Conservation (phyloP, 1,140 invertebrate genomes). For the Bicyclus anynana region DNA sequence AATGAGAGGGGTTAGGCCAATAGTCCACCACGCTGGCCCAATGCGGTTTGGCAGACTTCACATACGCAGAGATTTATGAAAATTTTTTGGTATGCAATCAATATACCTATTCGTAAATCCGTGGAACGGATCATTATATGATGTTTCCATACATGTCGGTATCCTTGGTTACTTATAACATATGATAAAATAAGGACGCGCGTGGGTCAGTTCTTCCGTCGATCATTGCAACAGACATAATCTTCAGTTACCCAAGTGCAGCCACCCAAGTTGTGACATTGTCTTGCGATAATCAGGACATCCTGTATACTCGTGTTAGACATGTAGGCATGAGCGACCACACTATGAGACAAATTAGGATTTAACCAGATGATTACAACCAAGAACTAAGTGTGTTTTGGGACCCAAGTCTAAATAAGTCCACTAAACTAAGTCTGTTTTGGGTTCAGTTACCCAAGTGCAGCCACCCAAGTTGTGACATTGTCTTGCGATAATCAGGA, state of each 20-base stretch:
- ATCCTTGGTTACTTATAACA: neutral
- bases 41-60: no score
- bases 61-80: no score
- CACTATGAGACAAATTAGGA: neutral
- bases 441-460: neutral
- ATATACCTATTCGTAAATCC: no score
- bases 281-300: neutral
- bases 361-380: neutral
- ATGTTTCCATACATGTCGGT: no score
- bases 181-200: neutral
- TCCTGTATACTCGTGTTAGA: neutral
- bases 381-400: no score
- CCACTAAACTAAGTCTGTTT: no score
- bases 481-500: neutral
- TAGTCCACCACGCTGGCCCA: no score
- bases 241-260: neutral
- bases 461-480: constrained; percentile 1
- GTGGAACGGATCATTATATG: no score
- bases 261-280: constrained; percentile 1
- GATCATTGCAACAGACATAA: neutral
- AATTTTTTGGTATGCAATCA: no score
- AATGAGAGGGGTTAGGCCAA: no score
- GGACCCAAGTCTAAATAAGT: no score
- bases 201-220: constrained; percentile 1
- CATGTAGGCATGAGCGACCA: neutral